Evolutionary conservation across 2,113 vertebrate species (phyloP).

Genomic region (Oenanthe melanoleuca): DNA sequence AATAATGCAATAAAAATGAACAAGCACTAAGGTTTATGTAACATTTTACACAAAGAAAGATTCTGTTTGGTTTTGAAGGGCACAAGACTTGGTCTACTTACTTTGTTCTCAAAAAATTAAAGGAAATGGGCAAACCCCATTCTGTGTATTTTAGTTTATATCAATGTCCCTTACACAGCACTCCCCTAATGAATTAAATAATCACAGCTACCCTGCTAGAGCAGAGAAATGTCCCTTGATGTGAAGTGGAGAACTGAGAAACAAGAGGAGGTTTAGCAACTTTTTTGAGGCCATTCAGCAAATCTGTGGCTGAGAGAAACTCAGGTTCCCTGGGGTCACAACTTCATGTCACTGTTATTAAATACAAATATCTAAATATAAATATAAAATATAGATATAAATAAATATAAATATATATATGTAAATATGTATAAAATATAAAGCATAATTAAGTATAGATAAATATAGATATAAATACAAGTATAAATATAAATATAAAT

Average conservation of each 20-base stretch:
- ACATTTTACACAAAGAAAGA: constrained; percentile 77
- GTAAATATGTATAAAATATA: no score
- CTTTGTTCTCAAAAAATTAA: constrained; percentile 92
- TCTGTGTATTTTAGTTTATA: constrained; percentile 17
- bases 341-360: not conserved
- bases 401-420: no score
- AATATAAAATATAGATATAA: not conserved
- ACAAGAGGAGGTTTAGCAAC: not conserved
- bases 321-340: not conserved
- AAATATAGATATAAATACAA: no score
- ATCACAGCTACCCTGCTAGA: not conserved
- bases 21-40: constrained; percentile 67
- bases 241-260: not conserved
- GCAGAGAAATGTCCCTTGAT: not conserved
- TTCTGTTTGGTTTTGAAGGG: constrained; percentile 80
- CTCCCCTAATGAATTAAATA: not conserved
- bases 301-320: not conserved
- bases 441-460: no score
- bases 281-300: not conserved
- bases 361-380: no score
- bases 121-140: constrained; percentile 55
- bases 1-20: constrained; percentile 57
- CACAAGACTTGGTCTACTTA: constrained; percentile 78
- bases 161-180: fast-evolving
- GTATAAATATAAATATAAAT: no score